A percentile compares a stretch with the other conserved stretches of the same genome.
These are phyloP conservation scores for Leptarthrus brevirostris DNA, from an alignment of 2,888 invertebrate genomes.

Conservation along the genomic window DNA sequence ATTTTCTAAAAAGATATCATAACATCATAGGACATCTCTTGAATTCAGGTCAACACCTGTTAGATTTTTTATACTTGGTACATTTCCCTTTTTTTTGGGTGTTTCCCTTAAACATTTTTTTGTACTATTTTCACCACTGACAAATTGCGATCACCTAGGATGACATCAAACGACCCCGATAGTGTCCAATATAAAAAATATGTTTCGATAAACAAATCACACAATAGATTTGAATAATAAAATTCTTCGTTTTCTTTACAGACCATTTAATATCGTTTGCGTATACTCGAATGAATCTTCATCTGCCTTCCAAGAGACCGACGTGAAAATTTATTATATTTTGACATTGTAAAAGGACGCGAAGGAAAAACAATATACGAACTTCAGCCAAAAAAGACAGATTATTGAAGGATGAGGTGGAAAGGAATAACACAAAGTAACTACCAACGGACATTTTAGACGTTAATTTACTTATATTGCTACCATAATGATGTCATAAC, in stretches of 20 bases:
- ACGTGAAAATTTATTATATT: constrained; percentile 33
- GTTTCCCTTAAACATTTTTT: too few species aligned
- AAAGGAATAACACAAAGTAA: constrained; percentile 28
- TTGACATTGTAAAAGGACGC: not conserved
- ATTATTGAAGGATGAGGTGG: not conserved
- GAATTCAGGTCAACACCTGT: too few species aligned
- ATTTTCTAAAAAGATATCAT: too few species aligned
- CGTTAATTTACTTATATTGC: constrained; percentile 32
- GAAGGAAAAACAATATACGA: not conserved
- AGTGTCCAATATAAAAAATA: too few species aligned
- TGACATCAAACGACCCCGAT: too few species aligned
- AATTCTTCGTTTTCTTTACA: not conserved
- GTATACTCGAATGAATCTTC: constrained; percentile 13
- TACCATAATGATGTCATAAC: constrained; percentile 36
- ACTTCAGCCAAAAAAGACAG: constrained; percentile 17
- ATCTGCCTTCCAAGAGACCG: constrained; percentile 39
- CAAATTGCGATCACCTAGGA: too few species aligned
- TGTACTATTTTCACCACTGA: too few species aligned
- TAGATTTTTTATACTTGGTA: too few species aligned
- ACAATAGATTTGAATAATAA: too few species aligned
- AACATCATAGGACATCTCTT: too few species aligned
- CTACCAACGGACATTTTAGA: constrained; percentile 31
- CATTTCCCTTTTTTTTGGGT: too few species aligned
- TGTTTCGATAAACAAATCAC: too few species aligned
- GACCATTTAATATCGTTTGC: constrained; percentile 43